Base-by-base conservation (phyloP, 2,888 invertebrate species). In the Microctonus hyperodae region DNA sequence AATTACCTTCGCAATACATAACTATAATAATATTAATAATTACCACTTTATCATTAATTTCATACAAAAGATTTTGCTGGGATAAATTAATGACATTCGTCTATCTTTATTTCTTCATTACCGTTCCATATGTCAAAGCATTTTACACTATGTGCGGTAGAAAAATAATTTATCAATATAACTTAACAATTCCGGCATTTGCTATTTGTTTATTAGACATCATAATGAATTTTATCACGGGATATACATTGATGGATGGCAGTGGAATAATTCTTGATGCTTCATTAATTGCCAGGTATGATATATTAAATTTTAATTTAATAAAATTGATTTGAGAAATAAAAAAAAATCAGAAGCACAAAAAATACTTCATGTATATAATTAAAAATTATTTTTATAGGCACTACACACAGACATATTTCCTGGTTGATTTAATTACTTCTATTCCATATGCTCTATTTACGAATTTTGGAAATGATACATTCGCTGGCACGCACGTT, bases 351-450 rank as follows among this genome's bases (percentile, higher is more conserved):
- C n/a, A n/a, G n/a, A n/a, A n/a, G n/a, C 1, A n/a, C 23, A 2
- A 37, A 37, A 1, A 4, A 50, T n/a, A n/a, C n/a, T n/a, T n/a
- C n/a, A n/a, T n/a, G n/a, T 10, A 16, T 13, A 22, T 13, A n/a
- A 35, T 13, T 62, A 1, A 10, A 60, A 44, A 59, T 28, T 22
- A 51, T 51, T 64, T 65, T 64, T 10, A 53, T 66, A 84, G 85
- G 59, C 76, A 81, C 74, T 85, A 85, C 60, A 40, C 75, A 9
- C 75, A 67, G 67, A 74, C 78, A 51, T 77, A 72, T 57, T 84
- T 85, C 70, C 10, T 81, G n/a, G 57, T 81, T 9, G 84, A 84
- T 66, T 65, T 84, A 22, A 16, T 83, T 31, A 81, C 82, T 1
- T 81, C 83, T 0, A 31, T 84, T 25, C 81, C 81, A 0, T 81